Evolutionary conservation across 2,888 invertebrate genomes (phyloP), one percentile per base, ranked within the genome.

Genomic region (Drosophila prostipennis): DNA sequence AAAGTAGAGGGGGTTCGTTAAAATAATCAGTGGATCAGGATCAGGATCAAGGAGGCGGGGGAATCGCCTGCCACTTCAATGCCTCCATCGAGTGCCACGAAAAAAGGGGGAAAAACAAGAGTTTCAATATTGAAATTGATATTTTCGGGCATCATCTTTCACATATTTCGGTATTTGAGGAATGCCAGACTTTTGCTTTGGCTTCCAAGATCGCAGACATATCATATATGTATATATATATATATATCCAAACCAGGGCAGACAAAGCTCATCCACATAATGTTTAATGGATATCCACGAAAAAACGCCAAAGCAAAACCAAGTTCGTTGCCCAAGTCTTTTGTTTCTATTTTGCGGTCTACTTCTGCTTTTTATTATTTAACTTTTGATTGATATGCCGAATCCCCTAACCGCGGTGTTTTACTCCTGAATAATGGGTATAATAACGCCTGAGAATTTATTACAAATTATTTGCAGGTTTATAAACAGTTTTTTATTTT

Each of bases 311-410:
- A 19, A 13, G 48, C 34, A 16, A 36, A 11, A 11, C 36, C 74
- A 74, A 79, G 89, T 89, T 85, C 70, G 89, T 79, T 88, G 79
- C 89, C 74, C 78, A 82, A 89, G 81, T 88, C 89, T 86, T 86
- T 80, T 68, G 84, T 58, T 74, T 71, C 59, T 49, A 14, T 34
- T 71, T 71, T 59, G 54, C 61, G 34, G 37, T 48, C 39, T 32
- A 32, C 11, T 45, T 57, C 42, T 32, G 26, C 40, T 14, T 29
- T 48, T 19, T 39, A 13, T 57, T 23, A 26, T 48, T 57, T 26
- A 46, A 29, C 23, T 57, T 46, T 46, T 26, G 46, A 34, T 37
- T 48, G 48, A 48, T 56, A 23, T 55, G 23, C 16, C 16, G 0
- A 26, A 52, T 52, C 7, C 49, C 14, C 49, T 36, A 19, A 34